Conservation (phyloP, 2,113 vertebrate species). For the Pelusios castaneus region DNA sequence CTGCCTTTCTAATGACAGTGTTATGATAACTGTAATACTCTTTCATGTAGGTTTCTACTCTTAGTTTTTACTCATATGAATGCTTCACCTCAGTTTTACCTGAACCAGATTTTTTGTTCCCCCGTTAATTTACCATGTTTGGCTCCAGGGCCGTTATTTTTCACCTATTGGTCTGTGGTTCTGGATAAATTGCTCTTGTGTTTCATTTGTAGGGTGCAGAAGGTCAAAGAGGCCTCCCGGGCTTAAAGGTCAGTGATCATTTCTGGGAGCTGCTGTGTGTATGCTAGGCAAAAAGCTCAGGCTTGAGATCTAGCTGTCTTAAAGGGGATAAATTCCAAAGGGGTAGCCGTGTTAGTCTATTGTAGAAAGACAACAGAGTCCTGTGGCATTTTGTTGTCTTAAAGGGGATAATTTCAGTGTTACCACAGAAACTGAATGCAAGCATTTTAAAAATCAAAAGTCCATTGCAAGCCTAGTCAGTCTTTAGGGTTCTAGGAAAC, state of each 20-base stretch:
- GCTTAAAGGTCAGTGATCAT: conserved; percentile 67
- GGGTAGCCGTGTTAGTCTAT: too few relatives aligned
- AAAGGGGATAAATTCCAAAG: neutral
- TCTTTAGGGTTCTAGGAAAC: neutral
- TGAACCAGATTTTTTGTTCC: neutral
- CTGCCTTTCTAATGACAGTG: neutral
- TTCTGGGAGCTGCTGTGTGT: neutral
- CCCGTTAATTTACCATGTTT: neutral
- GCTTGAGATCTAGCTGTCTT: neutral
- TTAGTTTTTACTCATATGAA: neutral
- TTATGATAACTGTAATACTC: neutral
- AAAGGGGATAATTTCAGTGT: neutral
- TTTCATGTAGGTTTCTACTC: neutral
- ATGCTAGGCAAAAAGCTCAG: neutral
- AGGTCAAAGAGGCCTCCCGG: conserved; percentile 68
- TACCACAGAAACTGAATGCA: neutral
- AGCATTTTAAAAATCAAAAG: neutral
- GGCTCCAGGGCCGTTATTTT: neutral
- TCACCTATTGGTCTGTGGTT: neutral
- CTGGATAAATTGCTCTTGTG: neutral
- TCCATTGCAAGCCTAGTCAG: neutral
- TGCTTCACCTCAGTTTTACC: neutral
- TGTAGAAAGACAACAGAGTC: too few relatives aligned
- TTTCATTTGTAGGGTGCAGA: conserved; percentile 60
- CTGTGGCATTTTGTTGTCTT: too few relatives aligned